Conservation (phyloP, 1,140 invertebrate species). For the Aphelenchoides fujianensis region DNA sequence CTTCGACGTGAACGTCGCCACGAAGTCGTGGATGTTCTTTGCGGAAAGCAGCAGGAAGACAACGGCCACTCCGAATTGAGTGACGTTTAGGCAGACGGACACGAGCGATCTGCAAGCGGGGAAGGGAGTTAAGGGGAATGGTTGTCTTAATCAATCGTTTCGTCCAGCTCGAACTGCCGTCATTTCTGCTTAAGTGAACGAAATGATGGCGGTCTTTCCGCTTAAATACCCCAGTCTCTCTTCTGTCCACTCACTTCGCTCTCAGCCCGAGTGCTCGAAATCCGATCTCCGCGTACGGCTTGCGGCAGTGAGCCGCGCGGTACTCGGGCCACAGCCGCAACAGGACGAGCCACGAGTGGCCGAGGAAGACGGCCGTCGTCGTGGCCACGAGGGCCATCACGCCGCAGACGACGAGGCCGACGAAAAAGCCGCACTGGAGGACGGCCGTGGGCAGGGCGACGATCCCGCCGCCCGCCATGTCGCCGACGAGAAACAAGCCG, state of each 20-base stretch:
- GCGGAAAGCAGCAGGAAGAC: constrained; percentile 73
- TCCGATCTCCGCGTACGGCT: constrained; percentile 73
- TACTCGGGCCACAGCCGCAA: constrained; percentile 70
- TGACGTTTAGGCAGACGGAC: constrained; percentile 68
- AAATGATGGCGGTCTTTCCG: background rate
- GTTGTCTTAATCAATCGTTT: background rate
- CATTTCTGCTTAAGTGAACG: constrained; percentile 54
- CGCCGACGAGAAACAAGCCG: constrained; percentile 69
- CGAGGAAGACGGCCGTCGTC: constrained; percentile 64
- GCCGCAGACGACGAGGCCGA: constrained; percentile 42
- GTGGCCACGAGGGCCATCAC: constrained; percentile 51
- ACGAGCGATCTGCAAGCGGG: too few species aligned
- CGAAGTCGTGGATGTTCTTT: constrained; percentile 66
- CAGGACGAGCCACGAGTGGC: constrained; percentile 72
- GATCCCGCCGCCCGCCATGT: constrained; percentile 75
- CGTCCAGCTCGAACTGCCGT: background rate
- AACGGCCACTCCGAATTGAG: constrained; percentile 72
- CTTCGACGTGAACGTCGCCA: constrained; percentile 66
- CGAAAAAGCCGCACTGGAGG: constrained; percentile 63
- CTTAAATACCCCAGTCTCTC: constrained; percentile 12
- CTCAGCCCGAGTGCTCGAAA: constrained; percentile 68
- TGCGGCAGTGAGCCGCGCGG: constrained; percentile 67
- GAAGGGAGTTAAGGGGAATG: constrained; percentile 57
- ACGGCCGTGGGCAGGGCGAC: constrained; percentile 71
- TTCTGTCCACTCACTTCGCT: constrained; percentile 69